These are phyloP conservation scores for Nowickia ferox DNA, from an alignment of 2,888 invertebrate species.

Conservation along the genomic window DNA sequence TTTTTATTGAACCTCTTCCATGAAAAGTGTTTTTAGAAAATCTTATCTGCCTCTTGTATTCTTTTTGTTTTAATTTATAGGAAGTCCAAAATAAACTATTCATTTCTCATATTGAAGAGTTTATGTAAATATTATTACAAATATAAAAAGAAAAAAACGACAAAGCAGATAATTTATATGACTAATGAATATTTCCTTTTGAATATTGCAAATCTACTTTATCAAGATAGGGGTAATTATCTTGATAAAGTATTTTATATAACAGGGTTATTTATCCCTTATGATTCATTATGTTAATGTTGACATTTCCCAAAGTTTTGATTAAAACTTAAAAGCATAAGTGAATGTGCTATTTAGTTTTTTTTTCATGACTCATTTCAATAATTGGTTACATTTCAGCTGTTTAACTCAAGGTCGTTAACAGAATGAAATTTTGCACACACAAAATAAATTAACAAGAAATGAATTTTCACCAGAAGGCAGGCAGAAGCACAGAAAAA, in stretches of 20 bases:
- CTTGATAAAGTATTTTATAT: too few species aligned
- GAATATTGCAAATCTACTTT: not conserved
- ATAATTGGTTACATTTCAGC: slow-evolving; percentile 61
- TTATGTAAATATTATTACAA: too few species aligned
- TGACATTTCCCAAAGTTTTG: slow-evolving; percentile 14
- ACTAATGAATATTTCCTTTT: not conserved
- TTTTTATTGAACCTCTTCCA: too few species aligned
- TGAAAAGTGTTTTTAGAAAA: too few species aligned
- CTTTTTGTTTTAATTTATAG: too few species aligned
- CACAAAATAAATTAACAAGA: slow-evolving; percentile 52
- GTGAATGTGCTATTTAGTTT: not conserved
- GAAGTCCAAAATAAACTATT: too few species aligned
- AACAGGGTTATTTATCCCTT: not conserved
- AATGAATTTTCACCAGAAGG: slow-evolving; percentile 61
- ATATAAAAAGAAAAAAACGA: too few species aligned
- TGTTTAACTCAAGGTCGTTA: slow-evolving; percentile 72
- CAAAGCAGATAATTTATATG: too few species aligned
- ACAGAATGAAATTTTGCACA: slow-evolving; percentile 60
- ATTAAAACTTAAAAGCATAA: slow-evolving; percentile 13
- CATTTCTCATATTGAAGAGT: too few species aligned
- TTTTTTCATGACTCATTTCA: slow-evolving; percentile 56
- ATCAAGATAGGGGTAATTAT: too few species aligned
- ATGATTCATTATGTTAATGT: slow-evolving; percentile 29
- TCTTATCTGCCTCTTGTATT: too few species aligned
- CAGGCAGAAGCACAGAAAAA: slow-evolving; percentile 24